phyloP scores from a whole-genome alignment of 1,140 invertebrate genomes.

The Conus betulinus region DNA sequence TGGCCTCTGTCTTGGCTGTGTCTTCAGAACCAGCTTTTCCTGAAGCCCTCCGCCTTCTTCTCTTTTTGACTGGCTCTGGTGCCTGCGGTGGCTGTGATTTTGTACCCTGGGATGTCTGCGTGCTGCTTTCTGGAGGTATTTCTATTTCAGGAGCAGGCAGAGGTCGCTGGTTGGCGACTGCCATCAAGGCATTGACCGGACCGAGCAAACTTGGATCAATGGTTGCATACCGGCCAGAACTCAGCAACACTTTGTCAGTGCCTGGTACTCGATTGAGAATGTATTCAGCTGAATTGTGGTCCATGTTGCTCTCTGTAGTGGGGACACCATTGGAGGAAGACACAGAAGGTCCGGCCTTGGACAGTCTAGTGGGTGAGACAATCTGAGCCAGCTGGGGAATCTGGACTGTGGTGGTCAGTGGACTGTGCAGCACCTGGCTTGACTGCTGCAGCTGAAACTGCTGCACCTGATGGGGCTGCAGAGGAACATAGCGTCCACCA shows the following conservation, averaged over 20 bases:
- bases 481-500: conserved; percentile 14
- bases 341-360: neutral
- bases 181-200: conserved; percentile 33
- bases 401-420: neutral
- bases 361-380: neutral
- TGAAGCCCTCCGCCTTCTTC: neutral
- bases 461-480: conserved; percentile 31
- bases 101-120: neutral
- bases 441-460: conserved; percentile 24
- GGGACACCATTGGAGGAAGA: neutral
- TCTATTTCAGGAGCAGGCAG: conserved; percentile 20
- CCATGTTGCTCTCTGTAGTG: neutral
- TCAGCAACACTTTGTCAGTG: conserved; percentile 13
- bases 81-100: neutral
- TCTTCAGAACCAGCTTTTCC: neutral
- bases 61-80: neutral
- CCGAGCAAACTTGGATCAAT: conserved; percentile 36
- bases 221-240: conserved; percentile 30
- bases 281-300: conserved; percentile 22
- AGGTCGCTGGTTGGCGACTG: conserved; percentile 33
- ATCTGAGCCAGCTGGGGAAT: neutral
- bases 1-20: neutral
- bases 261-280: conserved; percentile 21
- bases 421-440: neutral
- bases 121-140: neutral